A percentile compares a stretch with the other conserved stretches of the same genome.
phyloP scores from a whole-genome alignment of 2,797 vertebrate genomes.

The Acanthornis magna region DNA sequence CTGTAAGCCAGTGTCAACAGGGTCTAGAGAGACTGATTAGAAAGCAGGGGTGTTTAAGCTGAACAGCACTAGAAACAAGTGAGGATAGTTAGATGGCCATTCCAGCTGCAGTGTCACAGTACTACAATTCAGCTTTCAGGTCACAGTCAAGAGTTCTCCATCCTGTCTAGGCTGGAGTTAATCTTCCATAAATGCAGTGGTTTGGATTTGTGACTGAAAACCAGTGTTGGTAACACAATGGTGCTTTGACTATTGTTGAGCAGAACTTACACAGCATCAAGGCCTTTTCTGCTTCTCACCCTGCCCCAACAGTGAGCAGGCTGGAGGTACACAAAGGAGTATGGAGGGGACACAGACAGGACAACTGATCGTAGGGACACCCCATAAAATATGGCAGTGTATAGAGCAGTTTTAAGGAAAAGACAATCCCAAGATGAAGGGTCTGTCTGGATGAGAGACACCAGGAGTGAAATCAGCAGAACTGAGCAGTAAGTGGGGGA shows the following conservation, averaged over 20 bases:
- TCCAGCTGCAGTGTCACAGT: neutral
- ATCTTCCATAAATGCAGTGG: neutral
- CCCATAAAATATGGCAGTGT: no score
- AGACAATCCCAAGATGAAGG: neutral
- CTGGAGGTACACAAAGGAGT: neutral
- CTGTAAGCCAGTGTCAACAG: neutral
- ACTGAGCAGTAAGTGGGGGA: neutral
- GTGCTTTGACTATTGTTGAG: neutral
- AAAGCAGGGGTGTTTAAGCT: neutral
- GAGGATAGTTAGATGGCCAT: neutral
- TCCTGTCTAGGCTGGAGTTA: neutral
- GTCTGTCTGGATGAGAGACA: neutral
- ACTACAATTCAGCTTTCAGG: neutral
- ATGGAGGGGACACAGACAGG: neutral
- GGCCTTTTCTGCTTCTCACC: neutral
- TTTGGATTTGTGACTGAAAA: neutral
- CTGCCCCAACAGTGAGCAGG: neutral
- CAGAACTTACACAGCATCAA: neutral
- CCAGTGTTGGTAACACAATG: neutral
- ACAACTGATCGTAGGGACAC: rapidly evolving
- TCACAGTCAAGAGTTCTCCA: neutral
- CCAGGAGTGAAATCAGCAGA: neutral
- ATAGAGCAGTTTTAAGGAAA: neutral
- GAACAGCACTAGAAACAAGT: neutral
- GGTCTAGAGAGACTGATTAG: neutral